These are phyloP conservation scores for Anolis carolinensis DNA, from an alignment of 2,113 vertebrate genomes.

Conservation along the genomic window DNA sequence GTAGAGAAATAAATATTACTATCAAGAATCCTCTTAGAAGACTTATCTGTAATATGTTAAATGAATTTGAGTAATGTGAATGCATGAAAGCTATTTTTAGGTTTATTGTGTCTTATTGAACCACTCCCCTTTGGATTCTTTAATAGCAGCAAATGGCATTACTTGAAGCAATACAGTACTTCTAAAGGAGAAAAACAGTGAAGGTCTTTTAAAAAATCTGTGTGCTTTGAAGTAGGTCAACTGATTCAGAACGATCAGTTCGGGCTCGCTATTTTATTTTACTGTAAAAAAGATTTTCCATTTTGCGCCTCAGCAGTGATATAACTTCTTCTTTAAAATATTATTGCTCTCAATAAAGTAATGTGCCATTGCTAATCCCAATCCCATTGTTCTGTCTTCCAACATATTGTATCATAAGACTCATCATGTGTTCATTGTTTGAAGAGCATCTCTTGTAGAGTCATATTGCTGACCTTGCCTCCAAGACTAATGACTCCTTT, in stretches of 20 bases:
- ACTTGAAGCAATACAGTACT: slow-evolving; percentile 7
- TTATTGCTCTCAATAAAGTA: background rate
- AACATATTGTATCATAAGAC: background rate
- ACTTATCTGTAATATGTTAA: background rate
- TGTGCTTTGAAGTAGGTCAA: slow-evolving; percentile 43
- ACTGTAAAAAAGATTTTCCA: background rate
- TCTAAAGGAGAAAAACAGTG: slow-evolving; percentile 20
- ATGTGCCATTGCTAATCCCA: slow-evolving; percentile 17
- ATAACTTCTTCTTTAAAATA: slow-evolving; percentile 36
- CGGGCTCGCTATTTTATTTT: background rate
- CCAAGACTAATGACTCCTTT: background rate
- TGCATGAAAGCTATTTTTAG: background rate
- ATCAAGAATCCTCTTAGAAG: background rate
- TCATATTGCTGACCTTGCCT: background rate
- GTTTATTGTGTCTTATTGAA: background rate
- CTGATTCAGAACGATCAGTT: slow-evolving; percentile 39
- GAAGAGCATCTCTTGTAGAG: no score
- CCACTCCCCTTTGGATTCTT: slow-evolving; percentile 12
- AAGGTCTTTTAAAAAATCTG: slow-evolving; percentile 30
- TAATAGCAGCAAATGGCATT: background rate
- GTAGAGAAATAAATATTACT: background rate
- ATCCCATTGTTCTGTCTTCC: slow-evolving; percentile 60
- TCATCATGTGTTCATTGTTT: background rate
- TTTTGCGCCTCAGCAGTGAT: slow-evolving; percentile 44
- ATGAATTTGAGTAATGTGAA: slow-evolving; percentile 2